Evolutionary conservation across 2,113 vertebrate species (phyloP).

Genomic region (Axis porcinus): DNA sequence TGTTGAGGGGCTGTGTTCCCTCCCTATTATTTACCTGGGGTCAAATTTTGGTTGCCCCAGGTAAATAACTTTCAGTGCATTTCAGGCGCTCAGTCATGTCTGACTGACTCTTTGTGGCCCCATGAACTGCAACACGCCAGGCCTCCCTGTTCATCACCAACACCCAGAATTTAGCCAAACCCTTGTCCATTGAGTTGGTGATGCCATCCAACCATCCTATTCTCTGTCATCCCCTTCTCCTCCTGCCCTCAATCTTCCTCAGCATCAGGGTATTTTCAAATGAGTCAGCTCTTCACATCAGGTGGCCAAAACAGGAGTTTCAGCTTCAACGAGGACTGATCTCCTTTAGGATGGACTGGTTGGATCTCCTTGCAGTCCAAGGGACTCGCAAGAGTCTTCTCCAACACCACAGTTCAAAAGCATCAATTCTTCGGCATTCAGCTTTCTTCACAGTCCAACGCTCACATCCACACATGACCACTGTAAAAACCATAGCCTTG

Average conservation of each 20-base stretch:
- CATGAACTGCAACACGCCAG: accelerated
- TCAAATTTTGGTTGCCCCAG: too few species aligned
- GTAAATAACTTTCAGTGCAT: neutral
- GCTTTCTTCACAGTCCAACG: too few species aligned
- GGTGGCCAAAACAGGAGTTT: neutral
- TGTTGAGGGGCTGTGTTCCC: too few species aligned
- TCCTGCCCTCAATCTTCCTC: neutral
- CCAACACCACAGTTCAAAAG: too few species aligned
- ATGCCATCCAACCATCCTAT: neutral
- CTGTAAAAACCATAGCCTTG: too few species aligned
- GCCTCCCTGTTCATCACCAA: neutral
- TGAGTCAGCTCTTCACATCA: neutral
- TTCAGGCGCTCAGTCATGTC: neutral
- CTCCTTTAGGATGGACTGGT: neutral
- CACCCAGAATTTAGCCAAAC: accelerated
- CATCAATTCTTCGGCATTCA: too few species aligned
- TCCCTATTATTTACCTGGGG: too few species aligned
- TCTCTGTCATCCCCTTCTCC: neutral
- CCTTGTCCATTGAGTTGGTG: accelerated
- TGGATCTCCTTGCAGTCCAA: neutral
- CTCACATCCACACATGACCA: too few species aligned
- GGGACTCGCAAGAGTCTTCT: too few species aligned
- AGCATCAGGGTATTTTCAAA: neutral
- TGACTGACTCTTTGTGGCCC: accelerated
- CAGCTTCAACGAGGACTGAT: neutral